Evolutionary conservation across 2,113 vertebrate genomes (phyloP).

Genomic region (Peromyscus leucopus): DNA sequence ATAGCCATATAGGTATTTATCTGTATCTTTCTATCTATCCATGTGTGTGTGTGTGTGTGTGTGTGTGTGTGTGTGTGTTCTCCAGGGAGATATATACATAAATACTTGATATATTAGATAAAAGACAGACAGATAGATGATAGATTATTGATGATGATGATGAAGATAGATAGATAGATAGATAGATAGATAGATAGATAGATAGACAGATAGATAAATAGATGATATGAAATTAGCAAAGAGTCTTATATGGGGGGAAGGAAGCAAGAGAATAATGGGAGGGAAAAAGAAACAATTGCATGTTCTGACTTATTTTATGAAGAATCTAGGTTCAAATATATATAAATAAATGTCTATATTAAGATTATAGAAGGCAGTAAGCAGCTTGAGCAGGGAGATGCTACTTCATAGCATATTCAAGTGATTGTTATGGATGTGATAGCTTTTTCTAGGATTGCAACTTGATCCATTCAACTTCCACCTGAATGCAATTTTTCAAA

Average conservation of each 20-base stretch:
- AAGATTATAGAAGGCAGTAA: neutral
- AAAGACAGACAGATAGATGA: neutral
- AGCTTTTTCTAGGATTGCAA: neutral
- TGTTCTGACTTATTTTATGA: neutral
- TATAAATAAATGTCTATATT: neutral
- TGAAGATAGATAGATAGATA: too few species aligned
- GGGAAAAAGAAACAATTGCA: neutral
- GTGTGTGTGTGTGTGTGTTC: too few species aligned
- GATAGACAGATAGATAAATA: neutral
- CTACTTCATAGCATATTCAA: neutral
- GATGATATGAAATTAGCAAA: neutral
- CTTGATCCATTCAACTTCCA: neutral
- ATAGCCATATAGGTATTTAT: neutral
- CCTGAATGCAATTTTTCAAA: neutral
- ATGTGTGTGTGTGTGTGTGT: too few species aligned
- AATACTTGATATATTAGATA: too few species aligned
- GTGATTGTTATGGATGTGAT: fast-evolving
- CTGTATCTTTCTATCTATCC: neutral
- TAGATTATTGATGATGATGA: neutral
- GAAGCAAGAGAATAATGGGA: neutral
- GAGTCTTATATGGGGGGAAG: neutral
- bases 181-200: neutral
- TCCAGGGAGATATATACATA: too few species aligned
- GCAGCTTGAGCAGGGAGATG: neutral
- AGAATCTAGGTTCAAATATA: neutral